Percentiles rank a stretch among this genome's conserved stretches.
Evolutionary conservation across 1,140 invertebrate species (phyloP).

Genomic region (Drosophila setifemur): DNA sequence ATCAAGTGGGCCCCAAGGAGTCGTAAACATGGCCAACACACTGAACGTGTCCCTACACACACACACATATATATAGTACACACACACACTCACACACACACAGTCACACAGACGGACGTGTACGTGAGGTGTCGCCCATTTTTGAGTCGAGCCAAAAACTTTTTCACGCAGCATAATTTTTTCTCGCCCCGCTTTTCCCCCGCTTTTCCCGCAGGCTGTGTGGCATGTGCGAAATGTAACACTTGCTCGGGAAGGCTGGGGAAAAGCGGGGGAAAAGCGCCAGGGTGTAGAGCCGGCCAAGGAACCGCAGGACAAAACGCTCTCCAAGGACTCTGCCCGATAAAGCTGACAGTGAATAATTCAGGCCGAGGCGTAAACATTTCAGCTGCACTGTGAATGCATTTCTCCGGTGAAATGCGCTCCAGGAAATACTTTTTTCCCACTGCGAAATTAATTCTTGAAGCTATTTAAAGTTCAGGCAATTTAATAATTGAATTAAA

Average conservation of each 20-base stretch:
- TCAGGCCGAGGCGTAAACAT: neutral
- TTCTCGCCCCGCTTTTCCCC: neutral
- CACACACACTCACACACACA: slow-evolving; percentile 16
- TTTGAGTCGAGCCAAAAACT: slow-evolving; percentile 52
- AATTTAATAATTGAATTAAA: no score
- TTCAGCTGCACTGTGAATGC: slow-evolving; percentile 13
- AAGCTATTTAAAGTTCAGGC: no score
- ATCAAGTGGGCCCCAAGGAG: slow-evolving; percentile 76
- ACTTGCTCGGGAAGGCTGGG: neutral
- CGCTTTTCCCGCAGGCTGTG: slow-evolving; percentile 16
- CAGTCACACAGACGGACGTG: slow-evolving; percentile 1
- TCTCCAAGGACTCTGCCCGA: slow-evolving; percentile 33
- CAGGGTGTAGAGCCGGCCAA: slow-evolving; percentile 11
- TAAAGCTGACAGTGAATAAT: slow-evolving; percentile 45
- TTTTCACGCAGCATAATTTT: slow-evolving; percentile 61
- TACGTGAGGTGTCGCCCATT: slow-evolving; percentile 68
- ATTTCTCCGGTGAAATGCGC: neutral
- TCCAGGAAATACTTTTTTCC: no score
- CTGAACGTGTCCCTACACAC: slow-evolving; percentile 37
- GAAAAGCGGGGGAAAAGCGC: slow-evolving; percentile 6
- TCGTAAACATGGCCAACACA: slow-evolving; percentile 71
- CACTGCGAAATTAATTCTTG: no score
- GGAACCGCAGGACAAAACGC: slow-evolving; percentile 45
- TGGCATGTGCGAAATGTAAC: slow-evolving; percentile 44
- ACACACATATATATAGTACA: no score